Base-by-base conservation (phyloP, 2,888 invertebrate genomes). In the Drosophila monieri region DNA sequence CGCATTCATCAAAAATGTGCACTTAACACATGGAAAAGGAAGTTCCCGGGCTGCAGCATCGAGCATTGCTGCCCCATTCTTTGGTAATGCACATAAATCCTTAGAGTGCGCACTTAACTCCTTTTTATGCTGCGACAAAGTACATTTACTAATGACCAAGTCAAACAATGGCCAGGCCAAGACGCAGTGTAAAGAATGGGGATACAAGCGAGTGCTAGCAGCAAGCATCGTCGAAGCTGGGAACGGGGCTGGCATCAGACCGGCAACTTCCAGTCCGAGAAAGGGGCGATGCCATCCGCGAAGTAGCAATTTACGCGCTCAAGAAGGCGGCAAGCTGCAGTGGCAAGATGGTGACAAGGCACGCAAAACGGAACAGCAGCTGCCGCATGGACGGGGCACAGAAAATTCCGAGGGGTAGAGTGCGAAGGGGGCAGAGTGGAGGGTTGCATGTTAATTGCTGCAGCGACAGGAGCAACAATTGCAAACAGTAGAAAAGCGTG, bases 61-160 rank as follows among this genome's bases (percentile, higher is more conserved):
- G 60, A 69, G 69, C 49, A 51, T 62, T 52, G 61, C 65, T 37
- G 35, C 58, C 57, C 46, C 51, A 61, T 60, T 62, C 73, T 49
- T 61, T 52, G 35, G 56, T 62, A 61, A 48, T 61, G 51, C 66
- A 70, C 69, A 87, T 78, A 85, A 85, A 85, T 84, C 87, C 85
- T 86, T 84, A 87, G 85, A 87, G 87, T 87, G 87, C 81, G 72
- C 87, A 85, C 87, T 84, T 84, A 84, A 86, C 87, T 84, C 79
- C 85, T 86, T 84, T 86, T 85, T 85, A 83, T 69, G 73, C 80
- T 73, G 74, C 79, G 87, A 86, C 86, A 87, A 85, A 87, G 81
- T 87, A 87, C 87, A 85, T 85, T 85, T 85, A 85, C 84, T 85
- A 85, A 85, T 85, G 84, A 85, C 84, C 85, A 87, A 87, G 85